Base-by-base conservation (phyloP, 2,888 invertebrate species). In the Nymphalis c-album region DNA sequence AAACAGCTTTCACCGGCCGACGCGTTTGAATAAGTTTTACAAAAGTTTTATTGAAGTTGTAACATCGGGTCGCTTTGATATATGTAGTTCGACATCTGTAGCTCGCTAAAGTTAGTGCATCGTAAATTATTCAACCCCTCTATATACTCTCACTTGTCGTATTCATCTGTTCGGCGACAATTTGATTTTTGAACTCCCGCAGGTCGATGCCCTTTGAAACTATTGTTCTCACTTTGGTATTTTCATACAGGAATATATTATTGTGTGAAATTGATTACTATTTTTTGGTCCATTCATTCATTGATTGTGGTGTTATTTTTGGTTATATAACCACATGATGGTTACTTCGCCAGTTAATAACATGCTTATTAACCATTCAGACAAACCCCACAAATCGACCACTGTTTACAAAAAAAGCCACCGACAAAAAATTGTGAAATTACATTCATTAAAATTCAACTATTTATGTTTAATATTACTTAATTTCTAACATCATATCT, bases 41-140 rank as follows among this genome's bases (percentile, higher is more conserved):
- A 76, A 70, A 83, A 84, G 82, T 84, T 84, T 81, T 84, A 84
- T 84, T 83, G 82, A 82, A 84, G 81, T 82, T 82, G 80, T 80
- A 81, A 80, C 81, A 88, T 88, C 82, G 85, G 83, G 78, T 78
- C 80, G 80, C 80, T 83, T 86, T 90, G 89, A 88, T 88, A 88
- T 89, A 90, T 88, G 86, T 84, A 86, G 80, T 74, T 71, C 76
- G 77, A 83, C 81, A 79, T 82, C 82, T 80, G 85, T 82, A 84
- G 79, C 81, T 75, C 85, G 84, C 80, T 80, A 76, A 88, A 90
- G 84, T 89, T 90, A 84, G 81, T 85, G 85, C 85, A 87, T 88
- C 90, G 88, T 90, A 90, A 90, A 90, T 90, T 90, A 90, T 90
- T 90, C 90, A 90, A 83, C 85, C 85, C 75, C 82, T 80, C 80